phyloP scores from a whole-genome alignment of 2,797 vertebrate genomes.

The Chelon labrosus region DNA sequence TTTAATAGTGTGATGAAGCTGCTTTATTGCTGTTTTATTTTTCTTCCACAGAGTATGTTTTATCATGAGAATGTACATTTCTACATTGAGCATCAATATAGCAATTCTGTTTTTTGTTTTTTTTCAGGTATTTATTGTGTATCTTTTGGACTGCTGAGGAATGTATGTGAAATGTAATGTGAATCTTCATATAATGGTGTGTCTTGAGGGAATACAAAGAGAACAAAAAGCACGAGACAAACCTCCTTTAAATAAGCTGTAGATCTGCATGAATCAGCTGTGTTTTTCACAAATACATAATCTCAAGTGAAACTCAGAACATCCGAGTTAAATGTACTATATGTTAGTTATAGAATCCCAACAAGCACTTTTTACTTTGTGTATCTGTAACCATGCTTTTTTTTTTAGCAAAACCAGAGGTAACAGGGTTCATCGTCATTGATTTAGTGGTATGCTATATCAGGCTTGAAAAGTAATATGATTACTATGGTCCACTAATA shows the following conservation, averaged over 20 bases:
- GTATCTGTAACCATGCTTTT: background rate
- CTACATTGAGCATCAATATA: background rate
- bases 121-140: background rate
- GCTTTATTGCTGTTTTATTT: background rate
- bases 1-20: slow-evolving; percentile 2
- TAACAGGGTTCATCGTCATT: slow-evolving; percentile 34
- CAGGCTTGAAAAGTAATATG: slow-evolving; percentile 42
- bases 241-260: slow-evolving; percentile 12
- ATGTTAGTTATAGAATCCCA: background rate
- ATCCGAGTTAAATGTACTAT: background rate
- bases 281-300: slow-evolving; percentile 24
- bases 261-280: slow-evolving; percentile 38
- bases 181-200: slow-evolving; percentile 18
- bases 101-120: too few relatives aligned
- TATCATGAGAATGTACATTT: background rate
- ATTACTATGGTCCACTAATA: slow-evolving; percentile 56
- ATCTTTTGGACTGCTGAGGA: slow-evolving; percentile 10
- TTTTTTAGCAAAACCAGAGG: slow-evolving; percentile 13
- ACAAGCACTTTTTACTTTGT: background rate
- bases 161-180: slow-evolving; percentile 21
- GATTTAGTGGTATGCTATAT: slow-evolving; percentile 35
- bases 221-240: slow-evolving; percentile 11
- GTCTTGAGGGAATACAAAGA: slow-evolving; percentile 7
- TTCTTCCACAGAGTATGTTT: background rate
- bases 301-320: slow-evolving; percentile 7